Conservation (phyloP, 2,888 invertebrate species). For the Amiota communis region DNA sequence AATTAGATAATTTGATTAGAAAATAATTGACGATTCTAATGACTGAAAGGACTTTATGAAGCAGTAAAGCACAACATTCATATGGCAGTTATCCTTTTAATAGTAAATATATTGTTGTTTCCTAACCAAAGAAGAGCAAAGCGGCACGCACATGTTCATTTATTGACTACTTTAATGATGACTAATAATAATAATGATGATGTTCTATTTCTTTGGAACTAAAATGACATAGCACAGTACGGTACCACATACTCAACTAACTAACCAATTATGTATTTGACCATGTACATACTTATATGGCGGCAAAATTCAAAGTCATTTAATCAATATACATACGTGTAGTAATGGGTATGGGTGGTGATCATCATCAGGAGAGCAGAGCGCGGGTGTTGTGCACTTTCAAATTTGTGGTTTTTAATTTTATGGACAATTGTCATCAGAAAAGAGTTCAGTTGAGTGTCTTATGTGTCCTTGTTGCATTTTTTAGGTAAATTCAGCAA, state of each 20-base stretch:
- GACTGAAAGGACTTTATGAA: slow-evolving; percentile 36
- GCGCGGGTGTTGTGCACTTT: slow-evolving; percentile 19
- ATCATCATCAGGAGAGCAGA: background rate
- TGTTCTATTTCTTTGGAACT: background rate
- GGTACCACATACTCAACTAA: too few relatives aligned
- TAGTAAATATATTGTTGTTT: background rate
- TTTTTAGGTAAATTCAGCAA: slow-evolving; percentile 19
- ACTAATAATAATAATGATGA: background rate
- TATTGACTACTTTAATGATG: slow-evolving; percentile 9
- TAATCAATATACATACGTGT: too few relatives aligned
- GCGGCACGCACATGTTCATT: slow-evolving; percentile 19
- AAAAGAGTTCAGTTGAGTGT: background rate
- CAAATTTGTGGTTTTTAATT: slow-evolving; percentile 34
- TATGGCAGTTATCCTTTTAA: slow-evolving; percentile 24
- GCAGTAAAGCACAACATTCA: slow-evolving; percentile 23
- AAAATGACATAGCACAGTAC: too few relatives aligned
- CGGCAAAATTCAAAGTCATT: too few relatives aligned
- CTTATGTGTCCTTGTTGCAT: background rate
- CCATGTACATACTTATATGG: too few relatives aligned
- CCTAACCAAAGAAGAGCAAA: background rate
- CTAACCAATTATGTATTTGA: too few relatives aligned
- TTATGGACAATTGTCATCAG: slow-evolving; percentile 26
- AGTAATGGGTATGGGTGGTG: too few relatives aligned
- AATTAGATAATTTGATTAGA: slow-evolving; percentile 50
- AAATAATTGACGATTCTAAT: slow-evolving; percentile 63